Evolutionary conservation across 2,888 invertebrate species (phyloP), one percentile per base, ranked within the genome.

Genomic region (Chouioia cunea): DNA sequence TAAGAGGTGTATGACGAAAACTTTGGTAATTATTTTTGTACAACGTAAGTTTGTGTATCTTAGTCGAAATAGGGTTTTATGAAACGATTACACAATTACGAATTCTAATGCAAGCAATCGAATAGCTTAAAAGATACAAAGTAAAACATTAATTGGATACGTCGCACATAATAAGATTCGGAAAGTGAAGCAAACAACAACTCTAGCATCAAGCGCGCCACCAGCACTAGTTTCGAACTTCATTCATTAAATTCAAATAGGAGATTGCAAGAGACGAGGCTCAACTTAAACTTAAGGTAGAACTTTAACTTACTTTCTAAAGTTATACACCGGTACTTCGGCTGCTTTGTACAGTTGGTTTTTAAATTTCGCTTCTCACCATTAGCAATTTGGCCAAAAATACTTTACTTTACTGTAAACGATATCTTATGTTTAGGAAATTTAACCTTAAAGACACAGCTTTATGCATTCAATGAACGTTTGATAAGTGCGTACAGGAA

Each of bases 201-300:
- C 27, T 58, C 46, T 36, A 36, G 6, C 36, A n/a, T n/a, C 36
- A 36, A 36, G 12, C 36, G 36, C 36, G 36, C 36, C 6, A 12
- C 6, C 10, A 36, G 36, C 2, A 12, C 6, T 27, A 65, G 22
- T 65, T 60, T 65, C 58, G 68, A 73, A 70, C 57, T 73, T 73
- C 53, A 71, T 73, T 73, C 73, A 73, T 73, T 68, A 73, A 69
- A 70, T 65, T 73, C 54, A 68, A 73, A 71, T 68, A 57, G 65
- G 46, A 68, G 73, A 73, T 73, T 68, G 71, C 63, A 36, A 36
- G 68, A 73, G 54, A 70, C 57, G 58, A 64, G 48, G 50, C 23
- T 60, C 27, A 36, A 52, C 44, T 67, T 53, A 65, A 65, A 68
- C 27, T 68, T 68, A 63, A 73, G 65, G 64, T 64, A 59, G 52